Percentiles rank a stretch among this genome's conserved stretches.
Evolutionary conservation across 2,113 vertebrate species (phyloP).

Genomic region (Coryphaenoides rupestris): DNA sequence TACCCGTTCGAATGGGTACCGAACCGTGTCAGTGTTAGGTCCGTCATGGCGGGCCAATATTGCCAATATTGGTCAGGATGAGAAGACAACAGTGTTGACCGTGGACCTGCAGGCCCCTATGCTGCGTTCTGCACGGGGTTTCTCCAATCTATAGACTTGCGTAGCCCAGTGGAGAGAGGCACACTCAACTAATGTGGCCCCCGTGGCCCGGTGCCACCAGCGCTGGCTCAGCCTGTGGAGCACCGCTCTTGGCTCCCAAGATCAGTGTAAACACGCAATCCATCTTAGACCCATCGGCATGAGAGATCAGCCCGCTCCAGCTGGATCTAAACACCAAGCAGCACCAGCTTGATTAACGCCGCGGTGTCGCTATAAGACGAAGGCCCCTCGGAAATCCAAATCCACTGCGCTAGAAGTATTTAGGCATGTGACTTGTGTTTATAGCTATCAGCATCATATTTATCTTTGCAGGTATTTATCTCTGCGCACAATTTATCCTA

Average conservation of each 20-base stretch:
- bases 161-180: slow-evolving; percentile 29
- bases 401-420: slow-evolving; percentile 11
- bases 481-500: too few species aligned
- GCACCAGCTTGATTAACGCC: slow-evolving; percentile 42
- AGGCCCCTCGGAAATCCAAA: slow-evolving; percentile 40
- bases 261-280: slow-evolving; percentile 34
- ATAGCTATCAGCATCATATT: background rate
- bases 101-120: slow-evolving; percentile 15
- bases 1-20: too few species aligned
- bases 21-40: too few species aligned
- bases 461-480: background rate
- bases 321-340: slow-evolving; percentile 27
- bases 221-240: slow-evolving; percentile 24
- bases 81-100: slow-evolving; percentile 28
- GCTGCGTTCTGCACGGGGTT: slow-evolving; percentile 17
- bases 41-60: too few species aligned
- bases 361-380: slow-evolving; percentile 23
- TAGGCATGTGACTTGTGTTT: background rate
- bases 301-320: slow-evolving; percentile 29
- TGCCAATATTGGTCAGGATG: too few species aligned
- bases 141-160: slow-evolving; percentile 33
- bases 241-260: slow-evolving; percentile 13
- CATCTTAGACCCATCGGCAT: slow-evolving; percentile 27
- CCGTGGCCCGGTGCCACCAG: slow-evolving; percentile 34
- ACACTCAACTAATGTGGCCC: slow-evolving; percentile 42